Conservation (phyloP, 1,140 invertebrate species). For the silkworm (Bombyx mori) region ASM3026992v2 NC_085110.1:13357001-13357500, state of each 20-base stretch:
- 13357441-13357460: slow-evolving; percentile 44
- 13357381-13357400: slow-evolving; percentile 39
- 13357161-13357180: slow-evolving; percentile 24
- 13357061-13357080: slow-evolving; percentile 53
- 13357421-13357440: slow-evolving; percentile 59
- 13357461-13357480: slow-evolving; percentile 60
- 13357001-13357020: slow-evolving; percentile 43
- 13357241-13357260: slow-evolving; percentile 51
- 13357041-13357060: slow-evolving; percentile 51
- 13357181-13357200: slow-evolving; percentile 30
- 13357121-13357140: slow-evolving; percentile 47
- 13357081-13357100: slow-evolving; percentile 37
- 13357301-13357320: slow-evolving; percentile 54
- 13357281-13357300: slow-evolving; percentile 39
- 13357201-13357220: slow-evolving; percentile 43
- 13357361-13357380: slow-evolving; percentile 30
- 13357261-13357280: slow-evolving; percentile 44
- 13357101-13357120: slow-evolving; percentile 56
- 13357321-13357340: slow-evolving; percentile 12
- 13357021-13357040: slow-evolving; percentile 25
- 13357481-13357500: slow-evolving; percentile 61
- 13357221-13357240: slow-evolving; percentile 32
- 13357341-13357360: neutral
- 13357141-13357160: slow-evolving; percentile 44
- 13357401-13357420: slow-evolving; percentile 59